Percentiles rank a stretch among this genome's conserved stretches.
These are phyloP conservation scores for Vimba vimba DNA, from an alignment of 2,113 vertebrate genomes.

Conservation along the genomic window DNA sequence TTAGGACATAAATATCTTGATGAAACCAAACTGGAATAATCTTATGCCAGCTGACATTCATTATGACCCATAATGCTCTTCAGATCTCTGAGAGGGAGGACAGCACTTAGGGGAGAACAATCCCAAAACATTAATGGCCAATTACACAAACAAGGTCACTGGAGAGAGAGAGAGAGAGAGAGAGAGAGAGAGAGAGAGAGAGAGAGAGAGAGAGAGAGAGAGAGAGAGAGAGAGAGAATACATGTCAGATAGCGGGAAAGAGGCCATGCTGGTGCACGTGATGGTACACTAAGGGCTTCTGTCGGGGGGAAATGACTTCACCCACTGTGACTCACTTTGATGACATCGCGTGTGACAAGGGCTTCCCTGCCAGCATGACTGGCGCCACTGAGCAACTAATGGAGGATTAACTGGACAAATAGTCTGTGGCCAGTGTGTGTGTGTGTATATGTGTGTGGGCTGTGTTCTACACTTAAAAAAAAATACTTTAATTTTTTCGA, in stretches of 20 bases:
- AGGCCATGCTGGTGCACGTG: slow-evolving; percentile 35
- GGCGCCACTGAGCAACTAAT: slow-evolving; percentile 56
- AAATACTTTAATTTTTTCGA: background rate
- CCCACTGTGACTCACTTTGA: slow-evolving; percentile 47
- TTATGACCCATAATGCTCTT: slow-evolving; percentile 35
- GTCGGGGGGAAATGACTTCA: slow-evolving; percentile 50
- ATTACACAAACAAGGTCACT: slow-evolving; percentile 43
- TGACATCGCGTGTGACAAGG: slow-evolving; percentile 53
- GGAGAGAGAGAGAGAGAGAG: slow-evolving; percentile 25
- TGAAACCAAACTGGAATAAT: slow-evolving; percentile 29
- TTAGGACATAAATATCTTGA: slow-evolving; percentile 32
- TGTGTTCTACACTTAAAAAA: too few relatives aligned
- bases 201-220: slow-evolving; percentile 29
- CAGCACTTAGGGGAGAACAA: slow-evolving; percentile 53
- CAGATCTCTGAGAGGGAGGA: slow-evolving; percentile 3
- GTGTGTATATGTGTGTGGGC: background rate
- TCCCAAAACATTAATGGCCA: slow-evolving; percentile 49
- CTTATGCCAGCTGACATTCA: slow-evolving; percentile 43
- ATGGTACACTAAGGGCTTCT: slow-evolving; percentile 26
- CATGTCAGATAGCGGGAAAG: background rate
- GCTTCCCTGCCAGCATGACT: slow-evolving; percentile 53
- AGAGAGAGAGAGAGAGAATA: slow-evolving; percentile 1
- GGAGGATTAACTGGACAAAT: slow-evolving; percentile 51
- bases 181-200: slow-evolving; percentile 15
- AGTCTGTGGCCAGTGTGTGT: background rate